These are phyloP conservation scores for Brachypodius melanocephalos DNA, from an alignment of 2,113 vertebrate species.

Conservation along the genomic window DNA sequence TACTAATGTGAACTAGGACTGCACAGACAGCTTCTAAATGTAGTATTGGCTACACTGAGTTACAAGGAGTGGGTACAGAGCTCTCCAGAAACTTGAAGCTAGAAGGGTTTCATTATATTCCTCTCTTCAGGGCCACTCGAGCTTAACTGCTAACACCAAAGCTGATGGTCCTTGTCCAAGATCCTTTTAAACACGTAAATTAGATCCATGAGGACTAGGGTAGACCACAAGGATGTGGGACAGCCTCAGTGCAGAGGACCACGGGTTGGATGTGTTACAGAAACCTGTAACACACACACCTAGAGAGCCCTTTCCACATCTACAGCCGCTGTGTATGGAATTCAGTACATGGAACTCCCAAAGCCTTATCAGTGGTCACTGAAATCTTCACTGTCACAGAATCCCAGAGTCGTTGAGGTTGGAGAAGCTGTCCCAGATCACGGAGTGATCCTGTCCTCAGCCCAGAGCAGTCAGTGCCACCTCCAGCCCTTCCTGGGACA, in stretches of 20 bases:
- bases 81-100: background rate
- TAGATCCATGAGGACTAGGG: background rate
- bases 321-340: background rate
- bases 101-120: background rate
- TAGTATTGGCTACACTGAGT: background rate
- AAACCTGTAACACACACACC: background rate
- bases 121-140: background rate
- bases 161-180: background rate
- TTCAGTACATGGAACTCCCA: background rate
- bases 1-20: background rate
- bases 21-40: background rate
- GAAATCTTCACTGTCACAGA: background rate
- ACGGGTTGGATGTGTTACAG: rapidly evolving
- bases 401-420: rapidly evolving
- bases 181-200: background rate
- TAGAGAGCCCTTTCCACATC: background rate
- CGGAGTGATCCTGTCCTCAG: background rate
- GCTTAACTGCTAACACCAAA: background rate
- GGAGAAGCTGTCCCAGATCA: rapidly evolving
- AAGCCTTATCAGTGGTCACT: background rate
- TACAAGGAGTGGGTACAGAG: background rate
- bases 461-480: background rate
- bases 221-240: background rate
- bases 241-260: background rate
- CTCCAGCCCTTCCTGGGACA: background rate